Conservation (phyloP, 53 echinoderm and acorn worm species). For the Echinarachnius parma region DNA sequence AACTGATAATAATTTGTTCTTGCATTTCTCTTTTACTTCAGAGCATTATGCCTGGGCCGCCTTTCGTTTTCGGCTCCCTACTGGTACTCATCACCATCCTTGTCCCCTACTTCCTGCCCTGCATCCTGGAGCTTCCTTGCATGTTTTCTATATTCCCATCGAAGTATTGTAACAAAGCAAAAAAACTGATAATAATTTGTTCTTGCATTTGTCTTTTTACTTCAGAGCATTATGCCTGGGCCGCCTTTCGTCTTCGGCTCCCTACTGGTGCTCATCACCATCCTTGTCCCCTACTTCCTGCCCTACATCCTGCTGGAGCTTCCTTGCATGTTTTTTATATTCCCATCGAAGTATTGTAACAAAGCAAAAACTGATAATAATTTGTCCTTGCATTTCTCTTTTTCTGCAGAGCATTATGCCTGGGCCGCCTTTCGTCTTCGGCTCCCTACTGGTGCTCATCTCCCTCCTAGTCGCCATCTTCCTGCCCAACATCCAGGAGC, state of each 20-base stretch:
- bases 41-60: constrained; percentile 75
- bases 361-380: no score
- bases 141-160: no score
- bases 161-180: no score
- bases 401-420: constrained; percentile 64
- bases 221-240: constrained; percentile 70
- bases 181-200: no score
- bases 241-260: constrained; percentile 88
- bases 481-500: constrained; percentile 63
- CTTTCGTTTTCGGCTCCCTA: constrained; percentile 81
- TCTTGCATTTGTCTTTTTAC: not conserved
- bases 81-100: constrained; percentile 67
- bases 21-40: constrained; percentile 15
- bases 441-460: constrained; percentile 78
- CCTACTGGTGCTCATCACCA: constrained; percentile 64
- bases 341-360: no score
- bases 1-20: no score
- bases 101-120: constrained; percentile 78
- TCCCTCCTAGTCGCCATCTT: constrained; percentile 92
- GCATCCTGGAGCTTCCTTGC: no score
- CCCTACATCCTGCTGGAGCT: no score
- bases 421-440: constrained; percentile 95
- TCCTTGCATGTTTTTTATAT: no score
- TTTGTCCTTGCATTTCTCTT: no score
- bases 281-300: constrained; percentile 76